Evolutionary conservation across 2,888 invertebrate genomes (phyloP).

Genomic region (Philereme transversata): DNA sequence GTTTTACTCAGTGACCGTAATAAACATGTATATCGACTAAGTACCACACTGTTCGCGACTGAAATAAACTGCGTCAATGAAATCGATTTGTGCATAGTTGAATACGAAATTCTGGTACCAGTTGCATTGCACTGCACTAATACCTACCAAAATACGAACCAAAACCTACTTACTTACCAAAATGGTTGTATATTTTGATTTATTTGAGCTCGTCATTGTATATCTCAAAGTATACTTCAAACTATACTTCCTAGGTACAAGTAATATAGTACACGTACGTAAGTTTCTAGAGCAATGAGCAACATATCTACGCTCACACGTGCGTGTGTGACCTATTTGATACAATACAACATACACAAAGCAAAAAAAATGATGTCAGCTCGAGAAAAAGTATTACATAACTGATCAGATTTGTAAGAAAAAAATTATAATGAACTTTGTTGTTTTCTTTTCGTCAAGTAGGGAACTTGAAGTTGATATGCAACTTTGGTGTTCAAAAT

Average conservation of each 20-base stretch:
- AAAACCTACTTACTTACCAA: too few species aligned
- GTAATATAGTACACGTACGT: not conserved
- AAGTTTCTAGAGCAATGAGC: constrained; percentile 12
- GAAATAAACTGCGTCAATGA: constrained; percentile 59
- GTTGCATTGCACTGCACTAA: not conserved
- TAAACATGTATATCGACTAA: constrained; percentile 29
- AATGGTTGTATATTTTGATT: not conserved
- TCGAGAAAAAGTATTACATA: constrained; percentile 2
- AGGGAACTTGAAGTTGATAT: constrained; percentile 12
- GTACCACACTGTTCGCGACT: constrained; percentile 50
- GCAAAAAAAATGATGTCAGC: constrained; percentile 1
- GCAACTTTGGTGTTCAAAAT: constrained; percentile 40
- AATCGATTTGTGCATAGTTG: constrained; percentile 55
- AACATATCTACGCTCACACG: constrained; percentile 16
- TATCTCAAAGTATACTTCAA: not conserved
- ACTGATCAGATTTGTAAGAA: constrained; percentile 3
- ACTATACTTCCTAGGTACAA: too few species aligned
- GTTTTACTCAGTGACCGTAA: constrained; percentile 34
- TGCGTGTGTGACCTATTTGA: constrained; percentile 21
- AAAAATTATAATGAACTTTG: not conserved
- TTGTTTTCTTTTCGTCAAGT: constrained; percentile 5
- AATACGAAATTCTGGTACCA: constrained; percentile 22
- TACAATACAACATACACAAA: constrained; percentile 7
- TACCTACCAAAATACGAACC: too few species aligned
- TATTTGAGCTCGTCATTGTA: not conserved